A percentile compares a stretch with the other conserved stretches of the same genome.
Conservation (phyloP, 2,797 vertebrate genomes). For the Spheniscus humboldti region DNA sequence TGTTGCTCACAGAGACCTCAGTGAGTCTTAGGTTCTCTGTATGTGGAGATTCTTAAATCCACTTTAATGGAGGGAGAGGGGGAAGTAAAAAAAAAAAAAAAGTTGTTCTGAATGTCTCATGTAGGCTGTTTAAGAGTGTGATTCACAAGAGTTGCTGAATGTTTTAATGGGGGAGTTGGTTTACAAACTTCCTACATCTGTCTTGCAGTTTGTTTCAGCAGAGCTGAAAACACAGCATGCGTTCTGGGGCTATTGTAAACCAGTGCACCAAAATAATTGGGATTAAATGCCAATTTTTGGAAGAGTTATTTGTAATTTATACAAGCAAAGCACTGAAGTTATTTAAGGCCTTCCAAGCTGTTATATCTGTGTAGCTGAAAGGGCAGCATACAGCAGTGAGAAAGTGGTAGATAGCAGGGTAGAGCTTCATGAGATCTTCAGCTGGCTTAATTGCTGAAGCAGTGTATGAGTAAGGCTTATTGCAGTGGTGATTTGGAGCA, state of each 20-base stretch:
- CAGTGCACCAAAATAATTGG: background rate
- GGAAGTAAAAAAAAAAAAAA: background rate
- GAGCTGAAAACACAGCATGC: background rate
- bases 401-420: background rate
- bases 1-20: fast-evolving
- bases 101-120: fast-evolving
- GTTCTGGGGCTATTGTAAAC: background rate
- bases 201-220: background rate
- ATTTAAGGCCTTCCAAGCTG: background rate
- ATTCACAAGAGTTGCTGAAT: background rate
- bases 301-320: background rate
- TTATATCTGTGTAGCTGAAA: background rate
- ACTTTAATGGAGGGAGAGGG: background rate
- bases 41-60: background rate
- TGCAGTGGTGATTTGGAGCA: background rate
- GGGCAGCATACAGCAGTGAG: background rate
- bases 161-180: background rate
- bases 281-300: background rate
- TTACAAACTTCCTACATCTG: background rate
- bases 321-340: background rate
- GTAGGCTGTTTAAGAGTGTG: background rate
- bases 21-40: background rate
- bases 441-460: background rate
- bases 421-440: background rate
- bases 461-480: background rate